These are phyloP conservation scores for Parazoanthus swiftii DNA, from an alignment of 92 coral and sea anemone genomes.

Conservation along the genomic window DNA sequence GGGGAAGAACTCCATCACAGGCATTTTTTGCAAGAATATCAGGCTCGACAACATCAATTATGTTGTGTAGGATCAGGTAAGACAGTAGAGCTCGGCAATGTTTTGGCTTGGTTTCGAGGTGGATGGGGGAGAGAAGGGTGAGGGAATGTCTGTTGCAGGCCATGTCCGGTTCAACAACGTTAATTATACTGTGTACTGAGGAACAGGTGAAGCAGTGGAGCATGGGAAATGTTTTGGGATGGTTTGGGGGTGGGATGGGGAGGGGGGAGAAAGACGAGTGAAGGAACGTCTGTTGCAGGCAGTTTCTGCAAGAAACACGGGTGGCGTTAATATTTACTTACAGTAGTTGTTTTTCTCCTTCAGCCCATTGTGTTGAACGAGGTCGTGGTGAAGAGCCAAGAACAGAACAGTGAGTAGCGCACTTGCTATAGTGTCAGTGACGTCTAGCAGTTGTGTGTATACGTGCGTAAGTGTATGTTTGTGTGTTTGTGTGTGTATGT, in stretches of 20 bases:
- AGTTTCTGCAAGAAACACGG: too few relatives aligned
- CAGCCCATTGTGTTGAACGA: slow-evolving; percentile 96
- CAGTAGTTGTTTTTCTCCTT: not conserved
- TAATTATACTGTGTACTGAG: too few relatives aligned
- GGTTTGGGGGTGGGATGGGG: too few relatives aligned
- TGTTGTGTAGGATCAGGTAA: slow-evolving; percentile 79
- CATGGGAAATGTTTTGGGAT: too few relatives aligned
- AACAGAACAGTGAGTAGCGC: slow-evolving; percentile 73
- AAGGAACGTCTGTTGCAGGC: too few relatives aligned
- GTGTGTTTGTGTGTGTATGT: too few relatives aligned
- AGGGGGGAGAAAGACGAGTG: too few relatives aligned
- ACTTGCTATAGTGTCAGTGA: not conserved
- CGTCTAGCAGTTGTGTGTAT: too few relatives aligned
- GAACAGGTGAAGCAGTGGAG: too few relatives aligned
- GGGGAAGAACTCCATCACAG: slow-evolving; percentile 63
- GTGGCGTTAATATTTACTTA: not conserved
- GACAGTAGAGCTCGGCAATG: not conserved
- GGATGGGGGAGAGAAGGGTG: not conserved
- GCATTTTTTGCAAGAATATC: slow-evolving; percentile 80
- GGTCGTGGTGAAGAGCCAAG: slow-evolving; percentile 80
- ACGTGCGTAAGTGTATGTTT: too few relatives aligned
- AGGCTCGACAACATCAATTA: slow-evolving; percentile 73
- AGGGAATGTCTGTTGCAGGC: too few relatives aligned
- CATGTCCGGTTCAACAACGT: too few relatives aligned
- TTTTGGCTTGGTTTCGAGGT: not conserved